Conservation (phyloP, 2,888 invertebrate genomes). For the Myopa testacea region DNA sequence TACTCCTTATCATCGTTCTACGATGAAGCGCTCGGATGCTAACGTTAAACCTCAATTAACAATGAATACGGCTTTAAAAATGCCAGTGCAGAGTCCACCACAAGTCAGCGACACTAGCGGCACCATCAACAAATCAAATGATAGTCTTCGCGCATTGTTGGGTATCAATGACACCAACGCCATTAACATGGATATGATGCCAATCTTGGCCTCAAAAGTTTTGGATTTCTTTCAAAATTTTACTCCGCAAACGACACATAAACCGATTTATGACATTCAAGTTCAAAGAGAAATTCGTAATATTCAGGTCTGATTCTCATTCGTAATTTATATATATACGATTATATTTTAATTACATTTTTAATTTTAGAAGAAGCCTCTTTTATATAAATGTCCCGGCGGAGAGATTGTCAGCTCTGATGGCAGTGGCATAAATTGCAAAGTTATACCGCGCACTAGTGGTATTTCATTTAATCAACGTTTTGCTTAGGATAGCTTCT, state of each 20-base stretch:
- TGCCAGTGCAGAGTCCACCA: background rate
- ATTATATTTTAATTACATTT: background rate
- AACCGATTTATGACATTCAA: slow-evolving; percentile 55
- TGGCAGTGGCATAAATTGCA: slow-evolving; percentile 54
- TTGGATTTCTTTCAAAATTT: slow-evolving; percentile 53
- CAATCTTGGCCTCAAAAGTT: slow-evolving; percentile 52
- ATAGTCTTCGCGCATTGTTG: slow-evolving; percentile 46
- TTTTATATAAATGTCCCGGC: slow-evolving; percentile 56
- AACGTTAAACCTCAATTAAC: background rate
- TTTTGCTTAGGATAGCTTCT: slow-evolving; percentile 50
- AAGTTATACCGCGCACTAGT: slow-evolving; percentile 52
- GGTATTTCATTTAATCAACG: slow-evolving; percentile 57
- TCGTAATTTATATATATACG: background rate
- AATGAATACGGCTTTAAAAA: slow-evolving; percentile 2
- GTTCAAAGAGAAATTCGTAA: slow-evolving; percentile 57
- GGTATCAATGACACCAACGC: slow-evolving; percentile 43
- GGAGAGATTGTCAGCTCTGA: slow-evolving; percentile 57
- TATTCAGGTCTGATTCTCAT: slow-evolving; percentile 54
- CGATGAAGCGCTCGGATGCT: background rate
- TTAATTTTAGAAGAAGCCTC: slow-evolving; percentile 52
- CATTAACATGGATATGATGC: slow-evolving; percentile 52
- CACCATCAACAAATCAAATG: slow-evolving; percentile 39
- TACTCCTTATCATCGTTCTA: slow-evolving; percentile 28
- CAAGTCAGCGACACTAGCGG: background rate
- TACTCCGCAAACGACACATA: slow-evolving; percentile 49